These are phyloP conservation scores for Metopolophium dirhodum DNA, from an alignment of 1,140 invertebrate species.

Conservation along the genomic window DNA sequence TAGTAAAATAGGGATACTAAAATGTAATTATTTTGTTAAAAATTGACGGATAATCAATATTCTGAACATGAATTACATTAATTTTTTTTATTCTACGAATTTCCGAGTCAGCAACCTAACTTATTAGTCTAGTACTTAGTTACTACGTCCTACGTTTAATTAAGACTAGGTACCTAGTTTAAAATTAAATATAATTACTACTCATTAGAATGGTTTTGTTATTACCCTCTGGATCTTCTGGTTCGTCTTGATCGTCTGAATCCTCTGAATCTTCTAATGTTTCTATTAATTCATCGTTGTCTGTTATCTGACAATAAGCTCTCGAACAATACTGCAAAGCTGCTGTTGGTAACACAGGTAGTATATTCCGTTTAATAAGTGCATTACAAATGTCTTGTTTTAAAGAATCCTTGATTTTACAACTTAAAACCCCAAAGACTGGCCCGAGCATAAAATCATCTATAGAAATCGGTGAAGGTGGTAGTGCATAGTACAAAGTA, in stretches of 20 bases:
- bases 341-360: neutral
- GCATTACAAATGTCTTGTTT: neutral
- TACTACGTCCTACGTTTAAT: neutral
- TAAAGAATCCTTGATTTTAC: neutral
- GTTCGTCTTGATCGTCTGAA: neutral
- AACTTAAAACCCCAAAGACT: neutral
- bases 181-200: neutral
- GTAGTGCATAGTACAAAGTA: neutral
- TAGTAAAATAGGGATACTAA: no score
- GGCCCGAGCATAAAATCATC: neutral
- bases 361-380: conserved; percentile 15
- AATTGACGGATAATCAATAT: no score
- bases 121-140: no score
- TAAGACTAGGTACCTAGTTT: neutral
- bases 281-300: conserved; percentile 10
- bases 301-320: neutral
- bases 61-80: neutral
- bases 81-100: neutral
- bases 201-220: no score
- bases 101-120: neutral
- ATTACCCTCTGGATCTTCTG: no score
- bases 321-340: conserved; percentile 18
- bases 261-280: neutral
- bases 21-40: no score
- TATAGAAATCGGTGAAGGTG: neutral